A percentile compares a stretch with the other conserved stretches of the same genome.
Evolutionary conservation across 1,140 invertebrate genomes (phyloP).

Genomic region (Drosophila willistoni): DNA sequence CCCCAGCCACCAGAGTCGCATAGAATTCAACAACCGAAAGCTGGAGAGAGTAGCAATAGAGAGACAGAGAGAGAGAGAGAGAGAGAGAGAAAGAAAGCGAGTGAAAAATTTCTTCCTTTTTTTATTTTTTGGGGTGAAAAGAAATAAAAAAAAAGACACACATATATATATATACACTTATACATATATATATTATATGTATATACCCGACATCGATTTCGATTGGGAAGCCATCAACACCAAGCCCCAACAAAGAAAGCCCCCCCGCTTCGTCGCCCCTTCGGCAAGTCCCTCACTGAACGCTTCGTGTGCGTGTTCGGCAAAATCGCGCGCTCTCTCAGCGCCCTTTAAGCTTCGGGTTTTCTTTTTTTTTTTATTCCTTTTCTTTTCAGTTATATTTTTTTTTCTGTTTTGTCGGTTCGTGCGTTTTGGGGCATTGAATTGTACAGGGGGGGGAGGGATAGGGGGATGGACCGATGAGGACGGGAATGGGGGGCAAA

Average conservation of each 20-base stretch:
- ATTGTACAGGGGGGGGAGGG: conserved; percentile 36
- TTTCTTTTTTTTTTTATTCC: conserved; percentile 23
- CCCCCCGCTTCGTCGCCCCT: conserved; percentile 10
- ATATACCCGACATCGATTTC: conserved; percentile 82
- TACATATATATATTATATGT: conserved; percentile 30
- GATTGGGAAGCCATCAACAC: conserved; percentile 83
- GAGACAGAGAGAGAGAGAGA: neutral
- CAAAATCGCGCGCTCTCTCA: conserved; percentile 35
- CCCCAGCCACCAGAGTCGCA: neutral
- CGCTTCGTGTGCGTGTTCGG: conserved; percentile 65
- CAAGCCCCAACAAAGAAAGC: conserved; percentile 39
- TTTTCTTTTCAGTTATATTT: conserved; percentile 18
- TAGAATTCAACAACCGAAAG: neutral
- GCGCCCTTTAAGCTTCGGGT: conserved; percentile 60
- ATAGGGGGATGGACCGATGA: conserved; percentile 10
- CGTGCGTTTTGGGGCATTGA: conserved; percentile 63
- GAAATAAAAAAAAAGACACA: conserved; percentile 32
- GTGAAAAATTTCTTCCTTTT: conserved; percentile 27
- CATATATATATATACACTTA: neutral
- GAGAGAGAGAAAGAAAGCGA: conserved; percentile 21
- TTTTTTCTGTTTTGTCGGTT: conserved; percentile 29
- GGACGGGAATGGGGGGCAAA: neutral
- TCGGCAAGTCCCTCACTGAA: conserved; percentile 4
- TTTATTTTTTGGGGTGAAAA: conserved; percentile 56
- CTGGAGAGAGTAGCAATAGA: neutral